Evolutionary conservation across 2,113 vertebrate species (phyloP).

Genomic region (Pachycephala philippinensis): DNA sequence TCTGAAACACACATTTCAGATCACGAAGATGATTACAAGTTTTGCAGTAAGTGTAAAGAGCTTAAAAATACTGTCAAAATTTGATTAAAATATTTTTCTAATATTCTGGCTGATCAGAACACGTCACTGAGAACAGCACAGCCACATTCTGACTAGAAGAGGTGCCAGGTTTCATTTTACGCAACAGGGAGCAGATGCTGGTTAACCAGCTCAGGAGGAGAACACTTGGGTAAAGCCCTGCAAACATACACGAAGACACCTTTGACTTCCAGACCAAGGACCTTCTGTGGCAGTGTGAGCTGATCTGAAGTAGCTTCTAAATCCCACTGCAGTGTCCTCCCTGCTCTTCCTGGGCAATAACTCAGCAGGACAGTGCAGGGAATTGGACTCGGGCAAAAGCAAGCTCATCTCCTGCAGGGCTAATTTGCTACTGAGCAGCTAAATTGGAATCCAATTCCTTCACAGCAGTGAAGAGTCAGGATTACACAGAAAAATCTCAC

Average conservation of each 20-base stretch:
- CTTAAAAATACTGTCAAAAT: not conserved
- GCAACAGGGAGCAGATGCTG: not conserved
- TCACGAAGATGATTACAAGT: not conserved
- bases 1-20: not conserved
- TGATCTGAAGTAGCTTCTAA: not conserved
- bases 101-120: not conserved
- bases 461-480: not conserved
- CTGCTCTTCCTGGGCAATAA: not conserved
- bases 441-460: not conserved
- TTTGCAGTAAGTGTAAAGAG: not conserved
- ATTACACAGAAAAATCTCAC: conserved; percentile 70
- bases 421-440: not conserved
- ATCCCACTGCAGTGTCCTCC: not conserved
- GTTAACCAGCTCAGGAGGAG: not conserved
- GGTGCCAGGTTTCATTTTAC: not conserved
- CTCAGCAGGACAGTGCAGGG: not conserved
- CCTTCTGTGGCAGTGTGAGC: not conserved
- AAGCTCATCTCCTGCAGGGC: not conserved
- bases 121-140: accelerated
- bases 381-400: not conserved
- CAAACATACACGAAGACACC: not conserved
- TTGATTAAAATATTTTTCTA: not conserved
- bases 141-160: not conserved
- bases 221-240: not conserved
- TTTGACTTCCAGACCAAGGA: not conserved